Conservation (phyloP, 2,888 invertebrate genomes). For the Lypha dubia region DNA sequence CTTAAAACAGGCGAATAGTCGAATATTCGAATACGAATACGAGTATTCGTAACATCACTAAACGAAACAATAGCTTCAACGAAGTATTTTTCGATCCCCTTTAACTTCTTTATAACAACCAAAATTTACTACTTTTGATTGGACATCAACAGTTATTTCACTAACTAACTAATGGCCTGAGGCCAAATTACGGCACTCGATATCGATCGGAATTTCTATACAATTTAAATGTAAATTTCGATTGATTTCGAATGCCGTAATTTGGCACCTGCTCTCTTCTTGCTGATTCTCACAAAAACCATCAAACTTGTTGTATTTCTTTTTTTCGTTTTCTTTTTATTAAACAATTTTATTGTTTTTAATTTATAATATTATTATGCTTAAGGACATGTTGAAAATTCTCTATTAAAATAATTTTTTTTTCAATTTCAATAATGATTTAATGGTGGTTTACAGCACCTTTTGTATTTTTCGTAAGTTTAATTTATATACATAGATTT, state of each 20-base stretch:
- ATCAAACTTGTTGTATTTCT: background rate
- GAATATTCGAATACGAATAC: too few relatives aligned
- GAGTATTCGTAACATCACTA: too few relatives aligned
- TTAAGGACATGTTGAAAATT: conserved; percentile 14
- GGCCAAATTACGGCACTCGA: background rate
- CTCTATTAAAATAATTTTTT: conserved; percentile 37
- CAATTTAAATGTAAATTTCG: too few relatives aligned
- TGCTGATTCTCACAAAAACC: background rate
- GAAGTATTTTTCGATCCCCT: too few relatives aligned
- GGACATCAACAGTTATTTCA: too few relatives aligned
- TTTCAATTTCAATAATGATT: background rate
- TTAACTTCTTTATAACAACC: too few relatives aligned
- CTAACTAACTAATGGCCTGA: background rate
- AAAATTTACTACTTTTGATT: too few relatives aligned
- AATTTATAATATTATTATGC: conserved; percentile 5
- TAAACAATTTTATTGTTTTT: conserved; percentile 39
- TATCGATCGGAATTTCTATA: too few relatives aligned
- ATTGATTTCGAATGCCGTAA: too few relatives aligned
- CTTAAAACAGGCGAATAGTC: too few relatives aligned
- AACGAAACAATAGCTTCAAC: too few relatives aligned
- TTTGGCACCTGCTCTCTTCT: too few relatives aligned
- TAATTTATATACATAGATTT: background rate
- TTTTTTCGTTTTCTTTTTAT: conserved; percentile 10
- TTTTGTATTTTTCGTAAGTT: conserved; percentile 9
- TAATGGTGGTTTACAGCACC: background rate